These are phyloP conservation scores for Panurus biarmicus DNA, from an alignment of 2,113 vertebrate genomes.

Conservation along the genomic window DNA sequence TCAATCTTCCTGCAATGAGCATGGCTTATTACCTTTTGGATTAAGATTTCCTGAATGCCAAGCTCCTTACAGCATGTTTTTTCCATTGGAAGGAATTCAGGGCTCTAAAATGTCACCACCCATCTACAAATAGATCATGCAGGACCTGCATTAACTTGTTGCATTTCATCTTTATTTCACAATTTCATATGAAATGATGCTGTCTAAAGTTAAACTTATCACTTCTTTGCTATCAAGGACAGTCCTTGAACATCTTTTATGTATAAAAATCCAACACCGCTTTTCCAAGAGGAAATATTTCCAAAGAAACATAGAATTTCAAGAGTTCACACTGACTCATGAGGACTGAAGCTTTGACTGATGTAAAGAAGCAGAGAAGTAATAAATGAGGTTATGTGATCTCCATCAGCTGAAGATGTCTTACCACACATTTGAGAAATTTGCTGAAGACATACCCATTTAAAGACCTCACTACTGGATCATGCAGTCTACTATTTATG, in stretches of 20 bases:
- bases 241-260: neutral
- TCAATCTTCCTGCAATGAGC: neutral
- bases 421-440: neutral
- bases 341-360: neutral
- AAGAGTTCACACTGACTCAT: neutral
- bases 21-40: slow-evolving; percentile 16
- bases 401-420: neutral
- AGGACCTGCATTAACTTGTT: neutral
- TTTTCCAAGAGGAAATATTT: neutral
- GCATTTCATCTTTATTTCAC: neutral
- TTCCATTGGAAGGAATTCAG: slow-evolving; percentile 38
- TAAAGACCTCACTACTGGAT: neutral
- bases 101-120: slow-evolving; percentile 31
- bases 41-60: slow-evolving; percentile 13
- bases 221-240: neutral
- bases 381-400: neutral
- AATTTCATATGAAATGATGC: neutral
- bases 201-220: neutral
- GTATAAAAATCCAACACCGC: neutral
- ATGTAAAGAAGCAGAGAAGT: neutral
- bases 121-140: slow-evolving; percentile 32
- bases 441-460: neutral
- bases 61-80: slow-evolving; percentile 9
- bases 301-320: neutral
- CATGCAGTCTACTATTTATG: neutral